Evolutionary conservation across 2,797 vertebrate species (phyloP), one percentile per base, ranked within the genome.

Genomic region (Siniperca scherzeri): DNA sequence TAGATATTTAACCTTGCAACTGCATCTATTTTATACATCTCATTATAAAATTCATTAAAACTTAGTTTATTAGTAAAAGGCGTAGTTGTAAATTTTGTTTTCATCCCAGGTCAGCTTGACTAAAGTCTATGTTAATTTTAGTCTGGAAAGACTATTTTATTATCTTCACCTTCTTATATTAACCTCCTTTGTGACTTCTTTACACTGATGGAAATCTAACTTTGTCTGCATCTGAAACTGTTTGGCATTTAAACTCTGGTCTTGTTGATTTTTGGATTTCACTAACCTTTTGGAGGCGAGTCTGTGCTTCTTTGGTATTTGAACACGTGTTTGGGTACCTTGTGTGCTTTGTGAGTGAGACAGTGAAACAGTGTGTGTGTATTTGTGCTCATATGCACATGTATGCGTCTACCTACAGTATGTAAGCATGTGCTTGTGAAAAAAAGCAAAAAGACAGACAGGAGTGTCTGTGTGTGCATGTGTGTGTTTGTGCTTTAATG

Each of bases 41-140:
- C 88, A 95, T 95, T 94, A 95, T 83, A 93, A 94, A 95, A 89
- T 92, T 90, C 82, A 94, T 96, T 95, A 95, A 94, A 95, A 93
- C 84, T 91, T 90, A 61, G 69, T 89, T 93, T 93, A 94, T 95
- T 93, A 92, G 77, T 90, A 72, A 93, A 85, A 85, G 81, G 74
- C 25, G 50, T 76, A 56, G 74, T 88, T 89, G 74, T 84, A 86
- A 68, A 83, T 87, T 82, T 85, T 44, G 78, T 80, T 77, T 87
- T 57, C 77, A 13, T 86, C 50, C 17, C 74, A 46, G 83, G 77
- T 91, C 78, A 88, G 66, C 55, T 77, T 80, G 80, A 83, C 69
- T 70, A 76, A 56, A 79, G 22, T 75, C 38, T 69, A 27, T 36
- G 38, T 70, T 89, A 74, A 76, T 83, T 80, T 71, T 30, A 71